phyloP scores from a whole-genome alignment of 2,113 vertebrate species.

The Ochotona curzoniae region DNA sequence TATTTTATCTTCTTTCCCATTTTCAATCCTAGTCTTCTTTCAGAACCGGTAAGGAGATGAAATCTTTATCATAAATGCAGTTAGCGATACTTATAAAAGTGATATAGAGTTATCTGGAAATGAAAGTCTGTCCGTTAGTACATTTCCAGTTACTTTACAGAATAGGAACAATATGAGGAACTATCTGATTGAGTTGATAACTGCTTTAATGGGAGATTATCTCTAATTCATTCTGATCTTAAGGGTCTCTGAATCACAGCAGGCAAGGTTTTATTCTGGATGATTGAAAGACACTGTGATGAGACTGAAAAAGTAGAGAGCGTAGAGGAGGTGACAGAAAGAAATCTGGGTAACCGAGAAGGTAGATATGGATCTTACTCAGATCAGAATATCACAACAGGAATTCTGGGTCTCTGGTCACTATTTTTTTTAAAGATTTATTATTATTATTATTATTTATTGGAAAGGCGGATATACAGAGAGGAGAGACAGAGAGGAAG shows the following conservation, averaged over 20 bases:
- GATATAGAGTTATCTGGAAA: background rate
- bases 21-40: background rate
- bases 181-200: background rate
- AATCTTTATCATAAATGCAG: background rate
- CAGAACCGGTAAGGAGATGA: background rate
- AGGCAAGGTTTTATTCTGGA: background rate
- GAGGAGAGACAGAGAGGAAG: no score
- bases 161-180: background rate
- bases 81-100: background rate
- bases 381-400: background rate
- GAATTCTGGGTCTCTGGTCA: background rate
- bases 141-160: background rate
- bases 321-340: background rate
- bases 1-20: background rate
- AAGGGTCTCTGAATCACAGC: background rate
- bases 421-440: background rate
- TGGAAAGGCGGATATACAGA: no score
- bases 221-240: background rate
- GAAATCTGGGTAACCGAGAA: background rate
- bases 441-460: no score
- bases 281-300: background rate
- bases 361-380: background rate
- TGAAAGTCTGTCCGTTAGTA: background rate
- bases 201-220: background rate
- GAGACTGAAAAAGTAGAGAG: background rate